These are phyloP conservation scores for Muricea muricata DNA, from an alignment of 92 coral and sea anemone species.

Conservation along the genomic window DNA sequence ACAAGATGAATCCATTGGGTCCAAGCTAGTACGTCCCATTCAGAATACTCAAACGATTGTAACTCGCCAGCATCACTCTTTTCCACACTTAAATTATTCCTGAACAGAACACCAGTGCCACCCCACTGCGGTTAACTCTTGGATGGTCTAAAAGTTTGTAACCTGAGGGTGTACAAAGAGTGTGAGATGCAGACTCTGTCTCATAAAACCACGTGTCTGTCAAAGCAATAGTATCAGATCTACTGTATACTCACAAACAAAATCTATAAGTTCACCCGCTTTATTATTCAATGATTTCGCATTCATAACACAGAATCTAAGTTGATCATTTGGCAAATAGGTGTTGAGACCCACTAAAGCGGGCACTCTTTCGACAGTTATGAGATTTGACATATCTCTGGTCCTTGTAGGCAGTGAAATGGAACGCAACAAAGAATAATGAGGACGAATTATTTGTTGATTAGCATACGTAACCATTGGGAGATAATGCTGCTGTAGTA, in stretches of 20 bases:
- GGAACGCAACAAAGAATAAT: background rate
- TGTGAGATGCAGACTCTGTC: constrained; percentile 57
- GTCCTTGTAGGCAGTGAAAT: background rate
- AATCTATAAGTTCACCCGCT: constrained; percentile 60
- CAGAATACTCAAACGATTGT: constrained; percentile 69
- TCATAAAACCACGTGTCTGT: constrained; percentile 68
- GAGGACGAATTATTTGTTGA: too few species aligned
- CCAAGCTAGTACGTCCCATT: constrained; percentile 51
- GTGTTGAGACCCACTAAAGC: too few species aligned
- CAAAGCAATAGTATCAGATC: constrained; percentile 63
- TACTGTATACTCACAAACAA: constrained; percentile 42
- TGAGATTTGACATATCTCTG: background rate
- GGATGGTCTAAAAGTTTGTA: constrained; percentile 70
- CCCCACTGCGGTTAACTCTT: constrained; percentile 64
- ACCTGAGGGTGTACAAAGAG: constrained; percentile 64
- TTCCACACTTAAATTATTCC: constrained; percentile 54
- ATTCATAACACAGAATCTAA: constrained; percentile 41
- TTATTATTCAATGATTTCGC: constrained; percentile 64
- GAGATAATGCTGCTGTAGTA: constrained; percentile 11
- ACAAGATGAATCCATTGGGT: constrained; percentile 43
- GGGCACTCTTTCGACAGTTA: background rate
- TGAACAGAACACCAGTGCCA: constrained; percentile 71
- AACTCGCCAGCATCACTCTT: constrained; percentile 48
- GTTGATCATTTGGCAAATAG: background rate
- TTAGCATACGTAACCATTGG: background rate